These are phyloP conservation scores for Brachypalpus laphriformis DNA, from an alignment of 2,888 invertebrate genomes.

Conservation along the genomic window DNA sequence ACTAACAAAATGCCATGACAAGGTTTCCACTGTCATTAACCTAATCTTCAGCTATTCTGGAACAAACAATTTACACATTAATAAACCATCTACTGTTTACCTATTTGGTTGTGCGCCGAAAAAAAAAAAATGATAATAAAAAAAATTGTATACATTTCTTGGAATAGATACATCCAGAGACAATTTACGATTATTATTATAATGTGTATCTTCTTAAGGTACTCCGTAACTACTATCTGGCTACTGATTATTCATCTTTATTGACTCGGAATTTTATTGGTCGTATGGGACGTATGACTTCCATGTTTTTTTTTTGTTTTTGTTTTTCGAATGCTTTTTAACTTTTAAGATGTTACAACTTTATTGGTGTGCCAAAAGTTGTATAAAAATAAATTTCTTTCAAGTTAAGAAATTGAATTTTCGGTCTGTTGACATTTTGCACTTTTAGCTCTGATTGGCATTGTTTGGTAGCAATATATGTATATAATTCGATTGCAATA, in stretches of 20 bases:
- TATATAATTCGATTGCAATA: conserved; percentile 5
- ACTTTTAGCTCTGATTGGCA: background rate
- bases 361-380: background rate
- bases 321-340: background rate
- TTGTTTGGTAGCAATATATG: background rate
- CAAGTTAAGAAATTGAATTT: background rate
- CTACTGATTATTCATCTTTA: conserved; percentile 36
- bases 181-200: conserved; percentile 22
- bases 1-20: background rate
- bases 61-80: conserved; percentile 42
- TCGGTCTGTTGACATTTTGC: conserved; percentile 4
- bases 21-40: conserved; percentile 23
- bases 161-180: background rate
- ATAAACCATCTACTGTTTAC: conserved; percentile 51
- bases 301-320: background rate
- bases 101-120: conserved; percentile 15
- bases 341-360: background rate
- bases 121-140: background rate
- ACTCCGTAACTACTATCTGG: conserved; percentile 25
- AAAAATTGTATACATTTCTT: background rate
- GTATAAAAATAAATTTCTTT: background rate
- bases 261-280: background rate
- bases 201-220: conserved; percentile 40
- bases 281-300: background rate
- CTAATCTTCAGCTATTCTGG: conserved; percentile 43